phyloP scores from a whole-genome alignment of 2,888 invertebrate genomes.

The Chrysolina haemoptera region DNA sequence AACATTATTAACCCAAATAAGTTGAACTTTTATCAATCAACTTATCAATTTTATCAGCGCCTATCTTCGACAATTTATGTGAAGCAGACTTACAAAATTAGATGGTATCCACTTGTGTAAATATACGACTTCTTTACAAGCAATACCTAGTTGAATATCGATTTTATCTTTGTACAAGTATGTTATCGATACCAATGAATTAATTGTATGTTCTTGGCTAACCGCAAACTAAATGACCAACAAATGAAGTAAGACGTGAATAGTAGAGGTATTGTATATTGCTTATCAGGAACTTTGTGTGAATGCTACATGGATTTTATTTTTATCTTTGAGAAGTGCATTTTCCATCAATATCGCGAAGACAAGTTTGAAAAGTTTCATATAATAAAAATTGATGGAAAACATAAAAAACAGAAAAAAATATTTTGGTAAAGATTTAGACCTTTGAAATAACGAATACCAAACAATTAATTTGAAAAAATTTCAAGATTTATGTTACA shows the following conservation, averaged over 20 bases:
- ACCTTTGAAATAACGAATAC: no score
- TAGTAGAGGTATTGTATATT: neutral
- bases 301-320: neutral
- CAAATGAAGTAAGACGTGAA: conserved; percentile 2
- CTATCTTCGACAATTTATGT: neutral
- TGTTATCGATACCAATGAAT: neutral
- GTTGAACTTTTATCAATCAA: neutral
- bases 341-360: no score
- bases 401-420: no score
- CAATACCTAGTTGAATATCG: conserved; percentile 6
- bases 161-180: conserved; percentile 4
- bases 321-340: no score
- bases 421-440: no score
- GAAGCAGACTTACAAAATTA: neutral
- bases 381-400: no score
- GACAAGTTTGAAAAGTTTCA: no score
- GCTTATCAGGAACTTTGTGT: neutral
- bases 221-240: conserved; percentile 4
- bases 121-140: conserved; percentile 5
- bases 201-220: neutral
- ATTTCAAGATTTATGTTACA: no score
- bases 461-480: no score
- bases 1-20: neutral
- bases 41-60: neutral
- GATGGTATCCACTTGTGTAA: neutral